Evolutionary conservation across 1,140 invertebrate genomes (phyloP), one percentile per base, ranked within the genome.

Genomic region (Frieseomelitta varia): DNA sequence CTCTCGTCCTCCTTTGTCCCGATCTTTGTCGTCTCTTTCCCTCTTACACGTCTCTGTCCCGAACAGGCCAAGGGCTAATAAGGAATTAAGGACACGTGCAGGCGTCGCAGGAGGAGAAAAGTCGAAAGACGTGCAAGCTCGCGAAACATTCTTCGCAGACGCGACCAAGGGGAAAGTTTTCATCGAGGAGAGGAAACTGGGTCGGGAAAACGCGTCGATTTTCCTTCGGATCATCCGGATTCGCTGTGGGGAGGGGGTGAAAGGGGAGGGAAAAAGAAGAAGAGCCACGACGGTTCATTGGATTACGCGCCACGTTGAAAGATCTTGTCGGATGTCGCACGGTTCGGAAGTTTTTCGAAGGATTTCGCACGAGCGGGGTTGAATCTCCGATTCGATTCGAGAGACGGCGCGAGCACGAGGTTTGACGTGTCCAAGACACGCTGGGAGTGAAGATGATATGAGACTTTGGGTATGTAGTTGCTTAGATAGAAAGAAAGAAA

Each of bases 81-180:
- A 90, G 86, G 85, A 90, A 89, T 89, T 89, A 89, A 88, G 85
- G 65, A 87, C 88, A 89, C 88, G 88, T 68, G 88, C 87, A 55
- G 51, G 51, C 51, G 61, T 65, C 15, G 56, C 55, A 47, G 39
- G 39, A 47, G 27, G 21, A 8, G 34, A 30, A 78, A 58, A 63
- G 61, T 58, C 19, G 34, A 11, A 76, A 55, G 47, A 65, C 73
- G 77, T 61, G 75, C 15, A 71, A 34, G 72, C 56, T 72, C 81
- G 76, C 47, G 75, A 72, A 65, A 79, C 27, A 71, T 79, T 84
- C 74, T 55, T 76, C 34, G 6, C 55, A 17, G 14, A 27, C 14
- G 2, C 55, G 73, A 71, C n/a, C 56, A 79, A 79, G 77, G 34
- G 11, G 21, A 39, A 69, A 69, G 67, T 69, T 87, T 84, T 34